Conservation (phyloP, 2,888 invertebrate species). For the Pandemis heparana region DNA sequence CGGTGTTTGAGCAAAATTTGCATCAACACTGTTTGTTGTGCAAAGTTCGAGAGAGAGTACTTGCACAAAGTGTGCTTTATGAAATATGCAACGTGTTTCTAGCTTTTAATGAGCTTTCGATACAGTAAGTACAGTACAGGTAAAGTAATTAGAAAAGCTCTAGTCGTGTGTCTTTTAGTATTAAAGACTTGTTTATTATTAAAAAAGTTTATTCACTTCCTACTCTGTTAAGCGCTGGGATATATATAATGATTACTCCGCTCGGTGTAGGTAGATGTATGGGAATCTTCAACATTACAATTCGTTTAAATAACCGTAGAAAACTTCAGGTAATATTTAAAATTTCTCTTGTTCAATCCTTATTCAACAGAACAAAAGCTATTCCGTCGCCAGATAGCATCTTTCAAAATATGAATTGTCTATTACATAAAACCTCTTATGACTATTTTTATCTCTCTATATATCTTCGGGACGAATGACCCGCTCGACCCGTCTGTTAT, state of each 20-base stretch:
- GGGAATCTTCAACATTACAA: too few species aligned
- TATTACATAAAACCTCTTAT: background rate
- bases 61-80: conserved; percentile 58
- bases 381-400: background rate
- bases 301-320: too few species aligned
- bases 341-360: background rate
- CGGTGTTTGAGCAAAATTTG: conserved; percentile 64
- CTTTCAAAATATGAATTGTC: background rate
- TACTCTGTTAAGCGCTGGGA: background rate
- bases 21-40: conserved; percentile 58
- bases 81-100: conserved; percentile 62
- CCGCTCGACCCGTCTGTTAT: conserved; percentile 47
- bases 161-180: background rate
- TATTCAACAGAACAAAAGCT: background rate
- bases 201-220: background rate
- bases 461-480: conserved; percentile 32
- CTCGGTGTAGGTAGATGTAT: background rate
- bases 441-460: conserved; percentile 10
- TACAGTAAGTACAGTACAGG: conserved; percentile 14
- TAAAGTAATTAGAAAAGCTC: conserved; percentile 30
- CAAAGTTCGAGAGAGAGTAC: conserved; percentile 54
- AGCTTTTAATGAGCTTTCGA: conserved; percentile 44
- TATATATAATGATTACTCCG: background rate
- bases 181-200: background rate
- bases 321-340: background rate